Conservation (phyloP, 1,140 invertebrate genomes). For the Globodera ellingtonae region DNA sequence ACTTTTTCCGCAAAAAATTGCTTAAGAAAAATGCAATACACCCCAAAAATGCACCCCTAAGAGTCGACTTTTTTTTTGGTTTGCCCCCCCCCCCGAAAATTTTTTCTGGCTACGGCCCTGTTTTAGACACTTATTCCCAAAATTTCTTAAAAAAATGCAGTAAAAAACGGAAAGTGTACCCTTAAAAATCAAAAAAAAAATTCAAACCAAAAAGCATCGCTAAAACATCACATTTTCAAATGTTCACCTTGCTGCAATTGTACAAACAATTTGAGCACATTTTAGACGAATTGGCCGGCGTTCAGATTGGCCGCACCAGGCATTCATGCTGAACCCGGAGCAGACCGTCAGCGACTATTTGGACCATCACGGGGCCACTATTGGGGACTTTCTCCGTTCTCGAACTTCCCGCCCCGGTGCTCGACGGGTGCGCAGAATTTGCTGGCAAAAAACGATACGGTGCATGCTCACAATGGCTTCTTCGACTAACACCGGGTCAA, state of each 20-base stretch:
- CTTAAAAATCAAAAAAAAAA: no score
- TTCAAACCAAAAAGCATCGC: no score
- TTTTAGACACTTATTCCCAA: no score
- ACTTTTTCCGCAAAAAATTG: no score
- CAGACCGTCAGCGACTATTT: slow-evolving; percentile 60
- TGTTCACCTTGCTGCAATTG: background rate
- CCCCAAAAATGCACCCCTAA: no score
- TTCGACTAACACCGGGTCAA: background rate
- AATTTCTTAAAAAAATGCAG: no score
- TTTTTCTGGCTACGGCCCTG: no score
- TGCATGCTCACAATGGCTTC: background rate
- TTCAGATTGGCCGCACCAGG: slow-evolving; percentile 55
- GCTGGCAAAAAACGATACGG: background rate
- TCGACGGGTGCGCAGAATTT: background rate
- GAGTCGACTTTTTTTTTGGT: no score
- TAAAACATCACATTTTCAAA: no score
- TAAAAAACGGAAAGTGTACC: no score
- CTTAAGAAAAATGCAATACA: no score
- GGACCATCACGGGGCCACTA: slow-evolving; percentile 52
- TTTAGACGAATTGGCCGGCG: slow-evolving; percentile 49
- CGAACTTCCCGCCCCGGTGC: background rate
- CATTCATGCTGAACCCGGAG: slow-evolving; percentile 62
- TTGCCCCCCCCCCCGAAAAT: no score
- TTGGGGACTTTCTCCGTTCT: slow-evolving; percentile 45
- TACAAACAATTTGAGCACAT: background rate